These are phyloP conservation scores for Tragelaphus imberbis DNA, from an alignment of 2,113 vertebrate genomes.

Conservation along the genomic window DNA sequence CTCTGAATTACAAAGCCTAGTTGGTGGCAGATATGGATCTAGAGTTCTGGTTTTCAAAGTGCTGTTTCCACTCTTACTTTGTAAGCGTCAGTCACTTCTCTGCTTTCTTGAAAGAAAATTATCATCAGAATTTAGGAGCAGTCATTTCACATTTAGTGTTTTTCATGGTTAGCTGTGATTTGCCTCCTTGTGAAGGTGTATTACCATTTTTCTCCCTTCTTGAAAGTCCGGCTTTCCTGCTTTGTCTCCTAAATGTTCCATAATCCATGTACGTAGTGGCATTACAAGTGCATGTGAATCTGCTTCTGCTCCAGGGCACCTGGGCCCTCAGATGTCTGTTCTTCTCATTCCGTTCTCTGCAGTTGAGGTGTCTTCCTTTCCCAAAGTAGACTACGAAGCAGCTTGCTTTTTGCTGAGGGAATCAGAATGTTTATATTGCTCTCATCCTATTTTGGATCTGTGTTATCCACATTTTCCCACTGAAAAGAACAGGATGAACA, in stretches of 20 bases:
- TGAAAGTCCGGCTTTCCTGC: neutral
- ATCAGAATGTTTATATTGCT: conserved; percentile 43
- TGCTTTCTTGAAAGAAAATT: conserved; percentile 3
- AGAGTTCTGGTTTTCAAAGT: conserved; percentile 1
- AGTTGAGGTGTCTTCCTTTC: conserved; percentile 3
- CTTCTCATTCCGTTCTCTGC: neutral
- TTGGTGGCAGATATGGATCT: neutral
- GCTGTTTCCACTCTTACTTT: neutral
- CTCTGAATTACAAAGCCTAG: neutral
- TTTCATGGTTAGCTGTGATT: neutral
- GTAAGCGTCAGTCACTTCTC: neutral
- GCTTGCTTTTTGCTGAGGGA: neutral
- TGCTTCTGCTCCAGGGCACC: neutral
- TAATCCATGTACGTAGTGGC: neutral
- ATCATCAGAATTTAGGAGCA: neutral
- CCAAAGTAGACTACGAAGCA: conserved; percentile 37
- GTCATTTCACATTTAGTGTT: neutral
- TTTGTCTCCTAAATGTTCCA: neutral
- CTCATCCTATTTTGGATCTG: conserved; percentile 16
- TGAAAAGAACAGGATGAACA: conserved; percentile 26
- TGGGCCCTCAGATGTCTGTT: neutral
- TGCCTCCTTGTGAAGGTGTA: neutral
- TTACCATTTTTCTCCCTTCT: neutral
- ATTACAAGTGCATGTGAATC: neutral
- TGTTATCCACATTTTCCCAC: conserved; percentile 47